Conservation (phyloP, 2,888 invertebrate species). For the Lamellibrachia columna region DNA sequence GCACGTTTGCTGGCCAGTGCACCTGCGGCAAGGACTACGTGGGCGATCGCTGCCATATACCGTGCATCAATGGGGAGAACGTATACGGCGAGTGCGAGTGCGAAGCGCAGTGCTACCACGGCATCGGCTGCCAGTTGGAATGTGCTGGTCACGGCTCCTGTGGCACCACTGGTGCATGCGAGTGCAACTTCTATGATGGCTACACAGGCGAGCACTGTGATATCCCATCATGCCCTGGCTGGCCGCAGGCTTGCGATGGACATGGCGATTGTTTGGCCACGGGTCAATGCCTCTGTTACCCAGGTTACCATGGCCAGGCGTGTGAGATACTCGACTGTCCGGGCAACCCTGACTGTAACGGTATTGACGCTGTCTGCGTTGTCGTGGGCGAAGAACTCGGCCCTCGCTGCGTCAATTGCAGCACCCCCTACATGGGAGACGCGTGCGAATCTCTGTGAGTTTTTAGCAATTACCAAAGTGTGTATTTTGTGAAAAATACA, state of each 20-base stretch:
- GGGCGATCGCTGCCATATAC: slow-evolving; percentile 46
- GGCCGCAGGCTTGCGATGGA: slow-evolving; percentile 49
- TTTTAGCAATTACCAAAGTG: not conserved
- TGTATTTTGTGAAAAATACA: not conserved
- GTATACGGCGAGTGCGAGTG: slow-evolving; percentile 46
- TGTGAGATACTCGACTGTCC: slow-evolving; percentile 43
- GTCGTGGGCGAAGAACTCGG: slow-evolving; percentile 37
- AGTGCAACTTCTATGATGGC: slow-evolving; percentile 48
- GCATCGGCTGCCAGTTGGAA: slow-evolving; percentile 46
- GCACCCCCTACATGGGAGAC: slow-evolving; percentile 48
- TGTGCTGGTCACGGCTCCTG: slow-evolving; percentile 48
- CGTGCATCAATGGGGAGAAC: slow-evolving; percentile 50
- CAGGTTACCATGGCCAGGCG: slow-evolving; percentile 48
- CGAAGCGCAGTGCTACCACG: slow-evolving; percentile 39
- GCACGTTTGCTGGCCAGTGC: slow-evolving; percentile 46
- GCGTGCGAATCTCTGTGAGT: slow-evolving; percentile 43
- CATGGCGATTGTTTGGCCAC: slow-evolving; percentile 45
- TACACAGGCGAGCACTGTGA: slow-evolving; percentile 48
- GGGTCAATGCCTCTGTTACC: slow-evolving; percentile 47
- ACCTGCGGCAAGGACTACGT: slow-evolving; percentile 42
- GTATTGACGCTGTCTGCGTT: slow-evolving; percentile 44
- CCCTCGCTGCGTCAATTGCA: slow-evolving; percentile 50
- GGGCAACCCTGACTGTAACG: slow-evolving; percentile 36
- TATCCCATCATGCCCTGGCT: slow-evolving; percentile 49
- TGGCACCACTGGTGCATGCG: slow-evolving; percentile 42